Evolutionary conservation across 35 echinoderm and acorn worm genomes (phyloP).

Genomic region (Apostichopus californicus): DNA sequence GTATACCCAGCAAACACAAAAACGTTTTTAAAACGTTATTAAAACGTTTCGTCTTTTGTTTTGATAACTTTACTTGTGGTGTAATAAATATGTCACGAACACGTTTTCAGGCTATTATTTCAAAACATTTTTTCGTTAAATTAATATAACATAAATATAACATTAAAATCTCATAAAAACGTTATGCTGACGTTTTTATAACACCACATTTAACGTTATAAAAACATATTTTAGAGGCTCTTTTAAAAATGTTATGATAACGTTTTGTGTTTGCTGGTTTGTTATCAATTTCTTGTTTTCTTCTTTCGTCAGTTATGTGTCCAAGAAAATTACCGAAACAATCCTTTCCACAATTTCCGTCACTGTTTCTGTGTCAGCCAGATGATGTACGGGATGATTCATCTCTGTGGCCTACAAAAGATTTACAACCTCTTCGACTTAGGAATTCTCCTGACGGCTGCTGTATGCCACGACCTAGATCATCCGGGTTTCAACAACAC

Average conservation of each 20-base stretch:
- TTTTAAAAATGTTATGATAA: neutral
- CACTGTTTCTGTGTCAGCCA: conserved; percentile 98
- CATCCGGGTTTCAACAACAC: conserved; percentile 97
- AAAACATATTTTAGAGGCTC: too few relatives aligned
- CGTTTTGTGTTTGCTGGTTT: neutral
- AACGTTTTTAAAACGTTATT: too few relatives aligned
- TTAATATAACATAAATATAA: too few relatives aligned
- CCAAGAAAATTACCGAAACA: conserved; percentile 95
- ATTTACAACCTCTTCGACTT: conserved; percentile 69
- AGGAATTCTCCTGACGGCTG: conserved; percentile 83
- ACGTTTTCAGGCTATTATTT: too few relatives aligned
- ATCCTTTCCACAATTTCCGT: conserved; percentile 94
- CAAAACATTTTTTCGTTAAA: too few relatives aligned
- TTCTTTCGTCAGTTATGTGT: conserved; percentile 68
- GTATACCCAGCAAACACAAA: too few relatives aligned
- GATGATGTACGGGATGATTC: conserved; percentile 99
- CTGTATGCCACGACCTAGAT: conserved; percentile 92
- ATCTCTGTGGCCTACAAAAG: conserved; percentile 75
- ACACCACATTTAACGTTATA: neutral
- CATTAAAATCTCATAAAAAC: too few relatives aligned
- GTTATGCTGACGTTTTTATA: neutral
- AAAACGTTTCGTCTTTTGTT: too few relatives aligned
- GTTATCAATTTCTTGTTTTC: neutral
- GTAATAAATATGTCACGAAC: too few relatives aligned
- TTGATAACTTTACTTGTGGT: too few relatives aligned